Base-by-base conservation (phyloP, 2,797 vertebrate species). In the Cygnus olor region DNA sequence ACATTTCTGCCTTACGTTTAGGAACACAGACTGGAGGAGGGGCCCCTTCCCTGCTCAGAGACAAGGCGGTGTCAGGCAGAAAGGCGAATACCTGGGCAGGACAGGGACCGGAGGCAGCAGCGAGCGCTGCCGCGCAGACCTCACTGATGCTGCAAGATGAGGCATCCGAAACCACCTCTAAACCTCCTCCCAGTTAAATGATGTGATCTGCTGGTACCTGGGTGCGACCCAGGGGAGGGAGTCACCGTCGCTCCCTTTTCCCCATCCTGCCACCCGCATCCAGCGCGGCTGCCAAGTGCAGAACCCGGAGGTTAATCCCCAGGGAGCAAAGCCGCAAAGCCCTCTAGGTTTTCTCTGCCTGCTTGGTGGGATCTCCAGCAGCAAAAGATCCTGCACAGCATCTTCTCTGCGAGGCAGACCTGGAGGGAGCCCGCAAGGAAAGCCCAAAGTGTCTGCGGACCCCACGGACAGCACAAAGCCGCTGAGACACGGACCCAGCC, bases 391-490 rank as follows among this genome's bases (percentile, higher is more conserved):
- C 61, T 27, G 34, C 65, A 61, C 34, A 66, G 34, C 34, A 49
- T 30, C 51, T 54, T 30, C 21, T 85, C 22, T 47, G 10, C 51
- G 28, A 30, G 0, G 1, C 30, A 32, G 45, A 54, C 40, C 65
- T 21, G 18, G 45, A 15, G 7, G 18, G 54, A 32, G 3, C 8
- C 25, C 36, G 54, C 34, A 32, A 11, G 60, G 53, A 44, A 61
- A 56, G 49, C 27, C 32, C 49, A 2, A 3, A 22, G 8, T 8
- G 54, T 25, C 30, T 32, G 30, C 28, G 38, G 68, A 14, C 3
- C 14, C 0, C 1, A n/a, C 1, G 28, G 40, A 38, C 61, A 27
- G 36, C 32, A 18, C 45, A 44, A 60, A 70, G 34, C n/a, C 13
- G 40, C 34, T n/a, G 38, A 54, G 56, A 58, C 45, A 32, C 3